phyloP scores from a whole-genome alignment of 2,888 invertebrate genomes.

The Heliconius cydno region DNA sequence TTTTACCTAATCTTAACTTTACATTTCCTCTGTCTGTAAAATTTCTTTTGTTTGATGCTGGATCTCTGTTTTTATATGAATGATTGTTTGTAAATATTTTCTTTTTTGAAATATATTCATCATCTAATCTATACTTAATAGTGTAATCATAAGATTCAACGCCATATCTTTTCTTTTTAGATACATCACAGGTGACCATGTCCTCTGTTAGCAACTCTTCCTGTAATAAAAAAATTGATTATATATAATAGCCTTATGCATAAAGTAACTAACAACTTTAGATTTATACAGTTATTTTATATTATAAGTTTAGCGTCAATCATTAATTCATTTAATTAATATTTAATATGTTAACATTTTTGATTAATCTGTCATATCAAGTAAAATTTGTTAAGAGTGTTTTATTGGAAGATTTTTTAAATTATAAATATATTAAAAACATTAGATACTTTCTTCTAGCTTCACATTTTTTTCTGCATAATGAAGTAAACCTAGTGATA shows the following conservation, averaged over 20 bases:
- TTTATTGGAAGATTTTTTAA: no score
- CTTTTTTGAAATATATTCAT: conserved; percentile 68
- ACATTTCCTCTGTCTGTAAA: conserved; percentile 83
- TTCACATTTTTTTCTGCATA: no score
- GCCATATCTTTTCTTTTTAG: conserved; percentile 85
- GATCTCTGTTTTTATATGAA: conserved; percentile 55
- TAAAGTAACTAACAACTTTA: background rate
- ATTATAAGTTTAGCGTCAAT: background rate
- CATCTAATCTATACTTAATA: conserved; percentile 85
- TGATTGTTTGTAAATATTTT: conserved; percentile 64
- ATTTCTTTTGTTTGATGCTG: conserved; percentile 82
- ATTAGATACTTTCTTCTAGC: no score
- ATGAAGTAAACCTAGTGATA: no score
- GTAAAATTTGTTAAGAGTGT: no score
- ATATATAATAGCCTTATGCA: background rate
- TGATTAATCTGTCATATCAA: no score
- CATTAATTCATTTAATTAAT: background rate
- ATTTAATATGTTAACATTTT: background rate
- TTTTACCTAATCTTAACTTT: conserved; percentile 82
- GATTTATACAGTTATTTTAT: background rate
- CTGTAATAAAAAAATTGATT: conserved; percentile 70
- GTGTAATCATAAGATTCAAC: conserved; percentile 91
- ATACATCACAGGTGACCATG: conserved; percentile 90
- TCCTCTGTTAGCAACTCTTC: conserved; percentile 92
- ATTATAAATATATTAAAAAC: no score